Evolutionary conservation across 2,888 invertebrate species (phyloP), one percentile per base, ranked within the genome.

Genomic region (Tribolium freemani): DNA sequence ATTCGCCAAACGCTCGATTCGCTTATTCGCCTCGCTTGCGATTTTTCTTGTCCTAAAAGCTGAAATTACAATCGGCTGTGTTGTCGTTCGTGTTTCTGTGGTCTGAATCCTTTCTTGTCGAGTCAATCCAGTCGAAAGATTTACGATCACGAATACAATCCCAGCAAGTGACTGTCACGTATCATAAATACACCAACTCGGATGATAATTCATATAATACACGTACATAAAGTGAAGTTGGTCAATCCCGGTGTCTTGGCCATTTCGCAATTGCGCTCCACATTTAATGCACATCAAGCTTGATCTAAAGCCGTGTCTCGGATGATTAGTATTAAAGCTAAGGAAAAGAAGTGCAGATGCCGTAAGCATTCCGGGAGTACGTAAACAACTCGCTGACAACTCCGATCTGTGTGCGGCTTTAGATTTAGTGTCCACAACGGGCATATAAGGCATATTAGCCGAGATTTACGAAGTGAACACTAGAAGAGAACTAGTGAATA

Each of bases 401-500:
- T 54, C 64, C 61, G 70, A 53, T 67, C 50, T 70, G 68, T 73
- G 75, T 69, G 71, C 66, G 61, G 51, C 53, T 69, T 51, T 68
- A 74, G 72, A 75, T 74, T 74, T 75, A 75, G 57, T 69, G 72
- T 71, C 67, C 53, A 57, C 61, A 67, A 64, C 56, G 30, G 57
- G 66, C 75, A 66, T 73, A 75, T 73, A 75, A 75, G 75, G 75
- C 66, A 69, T 71, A 75, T 71, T 73, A 73, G 61, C 63, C 26
- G 66, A 72, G 73, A 75, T 75, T 75, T 75, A 75, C 75, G 66
- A 31, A 69, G 56, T 69, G 9, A 44, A 56, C 61, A 45, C 68
- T 46, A 60, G 66, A 51, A 72, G 45, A 67, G 69, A 72, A 69
- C 70, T 64, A 71, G 53, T 53, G 53, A 50, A 50, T 11, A 13